Evolutionary conservation across 2,888 invertebrate genomes (phyloP), one percentile per base, ranked within the genome.

Genomic region (Sialis lutaria): DNA sequence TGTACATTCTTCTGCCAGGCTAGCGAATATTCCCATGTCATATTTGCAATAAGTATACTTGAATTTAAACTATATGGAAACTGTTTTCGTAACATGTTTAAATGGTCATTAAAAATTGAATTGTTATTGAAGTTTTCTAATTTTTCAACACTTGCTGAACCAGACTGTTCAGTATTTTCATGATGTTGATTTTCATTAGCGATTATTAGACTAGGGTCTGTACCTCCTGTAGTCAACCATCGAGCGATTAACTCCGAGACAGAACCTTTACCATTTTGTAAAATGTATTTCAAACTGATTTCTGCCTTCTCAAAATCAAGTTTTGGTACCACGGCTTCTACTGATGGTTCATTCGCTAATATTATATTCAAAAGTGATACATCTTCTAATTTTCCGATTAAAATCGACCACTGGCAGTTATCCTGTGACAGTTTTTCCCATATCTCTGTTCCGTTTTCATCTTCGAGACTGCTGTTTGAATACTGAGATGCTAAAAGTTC

Each of bases 21-120:
- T 53, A 85, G 75, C 46, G 87, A 79, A 60, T 86, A 90, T 62
- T 93, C 92, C 93, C 93, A 93, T 53, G 82, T 79, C 73, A 92
- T 81, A 60, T 92, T 89, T 9, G 85, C 78, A 44, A 92, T 68
- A 39, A 95, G 67, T 37, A 82, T 77, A 56, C 85, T 82, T 1
- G 82, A 74, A 48, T 82, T 77, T 46, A 91, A 70, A 61, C 91
- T 92, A 54, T 86, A 79, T 0, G 93, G 93, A 61, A 93, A 93
- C 58, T 88, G 84, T 41, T 74, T 71, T 44, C 78, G 77, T 48
- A 88, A 63, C 30, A 82, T 63, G 31, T 74, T 71, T 3, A 83
- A 58, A 59, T 78, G 73, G 53, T 77, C 74, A 48, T 79, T 72
- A 44, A 80, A 69, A 32, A 68, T 67, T 50, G 60, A 45, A 46